Percentiles rank a stretch among this genome's conserved stretches.
Evolutionary conservation across 2,888 invertebrate species (phyloP).

Genomic region (Spicauda simplicius): DNA sequence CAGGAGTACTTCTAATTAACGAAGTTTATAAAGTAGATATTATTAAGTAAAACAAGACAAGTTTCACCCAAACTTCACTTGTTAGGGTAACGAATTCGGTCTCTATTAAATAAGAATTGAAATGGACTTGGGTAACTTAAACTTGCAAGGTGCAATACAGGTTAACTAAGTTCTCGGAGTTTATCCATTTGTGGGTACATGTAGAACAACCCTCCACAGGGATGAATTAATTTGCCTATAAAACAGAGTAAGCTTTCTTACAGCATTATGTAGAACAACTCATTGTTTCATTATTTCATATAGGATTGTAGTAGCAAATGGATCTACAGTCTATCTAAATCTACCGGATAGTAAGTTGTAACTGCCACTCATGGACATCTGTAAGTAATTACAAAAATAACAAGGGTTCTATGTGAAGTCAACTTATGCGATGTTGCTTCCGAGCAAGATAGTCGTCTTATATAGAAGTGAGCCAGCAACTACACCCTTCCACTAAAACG

Average conservation of each 20-base stretch:
- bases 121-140: not conserved
- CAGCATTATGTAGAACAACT: no score
- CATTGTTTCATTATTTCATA: no score
- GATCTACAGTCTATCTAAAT: no score
- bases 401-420: no score
- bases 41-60: not conserved
- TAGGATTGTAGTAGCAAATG: no score
- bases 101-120: constrained; percentile 10
- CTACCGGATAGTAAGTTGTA: no score
- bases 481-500: no score
- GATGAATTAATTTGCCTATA: not conserved
- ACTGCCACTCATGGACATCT: no score
- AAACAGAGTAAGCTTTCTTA: not conserved
- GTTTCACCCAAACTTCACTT: not conserved
- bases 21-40: not conserved
- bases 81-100: not conserved
- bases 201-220: not conserved
- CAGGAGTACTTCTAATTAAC: not conserved
- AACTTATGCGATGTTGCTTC: no score
- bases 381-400: no score
- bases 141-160: constrained; percentile 10
- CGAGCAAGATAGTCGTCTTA: no score
- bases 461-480: no score
- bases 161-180: constrained; percentile 13
- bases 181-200: not conserved